phyloP scores from a whole-genome alignment of 2,113 vertebrate species.

The Hypomesus transpacificus region DNA sequence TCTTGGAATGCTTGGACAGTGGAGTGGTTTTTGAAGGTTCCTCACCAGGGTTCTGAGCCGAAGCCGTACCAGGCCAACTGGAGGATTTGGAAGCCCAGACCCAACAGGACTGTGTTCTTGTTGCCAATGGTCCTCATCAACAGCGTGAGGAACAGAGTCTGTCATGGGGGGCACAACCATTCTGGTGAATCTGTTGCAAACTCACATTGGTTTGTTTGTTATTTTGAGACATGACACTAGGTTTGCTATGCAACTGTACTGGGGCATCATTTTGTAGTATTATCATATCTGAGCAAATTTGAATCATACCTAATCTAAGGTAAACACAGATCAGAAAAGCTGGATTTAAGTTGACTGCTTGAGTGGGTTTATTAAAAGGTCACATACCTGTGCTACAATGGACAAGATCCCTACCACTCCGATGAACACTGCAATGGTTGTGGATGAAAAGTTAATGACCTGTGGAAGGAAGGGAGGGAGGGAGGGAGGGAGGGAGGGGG shows the following conservation, averaged over 20 bases:
- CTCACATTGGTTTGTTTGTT: constrained; percentile 15
- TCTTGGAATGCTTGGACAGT: no score
- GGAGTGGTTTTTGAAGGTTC: background rate
- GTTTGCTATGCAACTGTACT: no score
- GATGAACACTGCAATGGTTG: constrained; percentile 88
- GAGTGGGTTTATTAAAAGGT: background rate
- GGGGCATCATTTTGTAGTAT: no score
- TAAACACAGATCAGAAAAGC: no score
- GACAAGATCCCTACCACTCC: constrained; percentile 92
- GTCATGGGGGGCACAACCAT: constrained; percentile 34
- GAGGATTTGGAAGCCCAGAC: constrained; percentile 81
- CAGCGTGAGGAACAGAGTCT: constrained; percentile 81
- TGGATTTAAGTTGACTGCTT: no score
- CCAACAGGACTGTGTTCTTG: constrained; percentile 85
- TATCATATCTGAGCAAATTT: no score
- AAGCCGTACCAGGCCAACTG: constrained; percentile 85
- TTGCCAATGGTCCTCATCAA: constrained; percentile 82
- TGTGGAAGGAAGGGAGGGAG: constrained; percentile 41
- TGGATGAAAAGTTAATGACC: constrained; percentile 90
- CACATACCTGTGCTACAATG: constrained; percentile 87
- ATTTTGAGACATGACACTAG: no score
- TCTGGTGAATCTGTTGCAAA: background rate
- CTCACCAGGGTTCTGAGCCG: constrained; percentile 85
- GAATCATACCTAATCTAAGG: no score
- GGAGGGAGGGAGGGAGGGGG: background rate